phyloP scores from a whole-genome alignment of 2,797 vertebrate genomes.

The Argentina silus region DNA sequence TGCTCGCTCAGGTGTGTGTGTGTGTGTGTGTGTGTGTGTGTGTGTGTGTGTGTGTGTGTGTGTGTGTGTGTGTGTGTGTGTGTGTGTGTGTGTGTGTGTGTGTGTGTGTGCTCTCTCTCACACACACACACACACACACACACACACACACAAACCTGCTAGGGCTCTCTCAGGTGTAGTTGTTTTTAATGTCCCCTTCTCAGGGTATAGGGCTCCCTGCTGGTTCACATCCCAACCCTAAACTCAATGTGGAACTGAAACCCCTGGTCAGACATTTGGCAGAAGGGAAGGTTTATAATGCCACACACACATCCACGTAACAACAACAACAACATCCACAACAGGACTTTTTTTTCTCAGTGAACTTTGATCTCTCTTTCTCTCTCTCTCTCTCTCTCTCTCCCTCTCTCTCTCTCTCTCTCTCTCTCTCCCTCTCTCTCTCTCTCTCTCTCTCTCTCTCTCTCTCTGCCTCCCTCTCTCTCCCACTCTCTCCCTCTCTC shows the following conservation, averaged over 20 bases:
- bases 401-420: background rate
- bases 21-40: background rate
- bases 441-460: background rate
- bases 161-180: background rate
- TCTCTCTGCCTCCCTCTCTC: background rate
- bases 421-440: background rate
- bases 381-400: background rate
- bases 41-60: background rate
- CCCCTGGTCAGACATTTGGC: slow-evolving; percentile 2
- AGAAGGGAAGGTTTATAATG: background rate
- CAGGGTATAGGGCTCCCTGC: background rate
- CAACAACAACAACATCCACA: too few relatives aligned
- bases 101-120: background rate
- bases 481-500: background rate
- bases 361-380: background rate
- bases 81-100: background rate
- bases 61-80: background rate
- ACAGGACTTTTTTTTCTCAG: background rate
- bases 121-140: too few relatives aligned
- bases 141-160: background rate
- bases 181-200: background rate
- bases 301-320: background rate
- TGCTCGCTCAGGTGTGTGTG: background rate
- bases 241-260: background rate
- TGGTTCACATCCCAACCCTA: background rate